Evolutionary conservation across 2,888 invertebrate species (phyloP), one percentile per base, ranked within the genome.

Genomic region (Anodontia alba): DNA sequence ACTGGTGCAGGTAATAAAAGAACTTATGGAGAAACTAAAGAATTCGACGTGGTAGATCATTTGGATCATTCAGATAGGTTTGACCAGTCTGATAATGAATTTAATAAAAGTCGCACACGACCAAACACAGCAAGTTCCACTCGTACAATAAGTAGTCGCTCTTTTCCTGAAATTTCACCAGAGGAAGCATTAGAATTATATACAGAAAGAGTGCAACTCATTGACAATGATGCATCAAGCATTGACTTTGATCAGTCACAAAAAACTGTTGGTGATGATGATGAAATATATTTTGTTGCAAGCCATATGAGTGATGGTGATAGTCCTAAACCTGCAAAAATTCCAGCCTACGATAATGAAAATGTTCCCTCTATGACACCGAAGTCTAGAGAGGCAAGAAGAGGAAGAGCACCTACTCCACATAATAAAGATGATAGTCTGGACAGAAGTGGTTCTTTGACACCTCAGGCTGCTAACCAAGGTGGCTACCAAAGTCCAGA

Each of bases 131-230:
- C 89, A 20, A 89, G 88, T 46, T 92, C 92, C 3, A 88, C 87
- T 17, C 78, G 89, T n/a, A 91, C 91, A n/a, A 84, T 91, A 68
- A 90, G 91, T 76, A 90, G 89, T 73, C 84, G 87, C 31, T 90
- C 90, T 5, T 91, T 92, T 78, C 92, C 92, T 8, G 91, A 91
- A 69, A 90, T 91, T 29, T 89, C 89, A 10, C 90, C 90, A 20
- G 91, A 90, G 70, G 91, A 91, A 77, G 91, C 90, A 17, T 71
- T 88, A 12, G 79, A 88, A 76, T 74, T 88, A 23, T 87, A 90
- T 71, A 82, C 87, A 29, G 87, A 87, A 20, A 77, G 85, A 68
- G 42, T 87, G 5, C 83, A 87, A 49, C 78, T 81, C 23, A 68
- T 80, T 20, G 87, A 82, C 33, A 73, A 80, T 38, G 87, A 88